These are phyloP conservation scores for Cylloceria caligata DNA, from an alignment of 2,888 invertebrate species.

Conservation along the genomic window DNA sequence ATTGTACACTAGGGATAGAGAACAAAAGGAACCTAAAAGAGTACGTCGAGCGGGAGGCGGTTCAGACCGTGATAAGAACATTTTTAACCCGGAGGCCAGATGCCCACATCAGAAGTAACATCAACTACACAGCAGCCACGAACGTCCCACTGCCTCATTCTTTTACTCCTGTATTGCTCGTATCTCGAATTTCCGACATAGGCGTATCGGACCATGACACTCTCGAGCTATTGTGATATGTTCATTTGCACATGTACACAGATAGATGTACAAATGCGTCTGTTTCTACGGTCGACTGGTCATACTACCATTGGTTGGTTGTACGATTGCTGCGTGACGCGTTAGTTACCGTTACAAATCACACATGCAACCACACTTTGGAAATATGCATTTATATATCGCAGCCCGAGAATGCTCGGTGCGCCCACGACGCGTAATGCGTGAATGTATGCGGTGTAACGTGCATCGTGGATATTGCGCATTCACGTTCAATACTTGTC, in stretches of 20 bases:
- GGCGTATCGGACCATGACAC: slow-evolving; percentile 44
- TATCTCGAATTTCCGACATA: slow-evolving; percentile 56
- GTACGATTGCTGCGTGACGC: background rate
- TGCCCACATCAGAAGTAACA: slow-evolving; percentile 23
- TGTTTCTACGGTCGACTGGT: background rate
- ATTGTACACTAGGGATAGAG: slow-evolving; percentile 3
- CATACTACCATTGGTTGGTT: background rate
- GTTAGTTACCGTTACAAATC: background rate
- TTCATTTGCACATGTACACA: slow-evolving; percentile 2
- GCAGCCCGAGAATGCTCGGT: background rate
- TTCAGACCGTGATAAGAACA: slow-evolving; percentile 56
- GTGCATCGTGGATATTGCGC: slow-evolving; percentile 36
- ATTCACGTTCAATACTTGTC: slow-evolving; percentile 56
- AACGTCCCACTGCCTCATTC: slow-evolving; percentile 11
- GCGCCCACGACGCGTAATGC: slow-evolving; percentile 9
- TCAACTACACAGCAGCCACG: slow-evolving; percentile 21
- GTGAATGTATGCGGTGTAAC: slow-evolving; percentile 7
- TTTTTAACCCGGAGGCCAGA: slow-evolving; percentile 51
- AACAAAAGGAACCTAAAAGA: slow-evolving; percentile 21
- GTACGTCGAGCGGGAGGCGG: slow-evolving; percentile 38
- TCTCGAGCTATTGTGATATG: slow-evolving; percentile 34
- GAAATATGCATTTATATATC: slow-evolving; percentile 22
- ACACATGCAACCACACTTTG: background rate
- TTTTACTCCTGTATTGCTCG: slow-evolving; percentile 43
- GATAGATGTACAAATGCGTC: background rate